Base-by-base conservation (phyloP, 2,113 vertebrate genomes). In the Oreochromis niloticus region DNA sequence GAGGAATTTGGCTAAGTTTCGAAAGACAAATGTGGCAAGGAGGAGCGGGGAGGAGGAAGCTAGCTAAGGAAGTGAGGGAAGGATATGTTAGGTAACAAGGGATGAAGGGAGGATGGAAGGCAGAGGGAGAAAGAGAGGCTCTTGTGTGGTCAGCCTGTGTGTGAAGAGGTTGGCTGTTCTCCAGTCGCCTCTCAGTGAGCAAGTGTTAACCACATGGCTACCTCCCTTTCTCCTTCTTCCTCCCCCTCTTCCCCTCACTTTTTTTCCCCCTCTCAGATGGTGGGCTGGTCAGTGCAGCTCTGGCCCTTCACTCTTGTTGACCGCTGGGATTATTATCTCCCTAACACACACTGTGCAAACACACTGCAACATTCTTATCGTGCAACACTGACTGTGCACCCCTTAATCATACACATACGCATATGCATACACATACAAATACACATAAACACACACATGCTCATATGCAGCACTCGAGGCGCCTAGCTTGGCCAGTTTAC, bases 181-280 rank as follows among this genome's bases (percentile, higher is more conserved):
- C 95, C 95, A 95, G 95, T 95, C 91, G 93, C 94, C 93, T 95
- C 94, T 95, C 94, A 94, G 92, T 95, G 93, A 95, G 94, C 95
- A 94, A 96, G 95, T 95, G 95, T 95, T 95, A 95, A 95, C 95
- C 95, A 95, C 95, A 96, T 95, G 94, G 94, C 95, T 86, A 91
- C 92, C 90, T 94, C 95, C 87, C 91, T 93, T 94, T 92, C 90
- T 87, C 89, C 81, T 91, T 86, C 90, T 81, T 48, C 39, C 88
- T 84, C 87, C 85, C 87, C 66, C 75, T 90, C 86, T 83, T 78
- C 7, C 73, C 73, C 73, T 34, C 73, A 52, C 73, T 78, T 52
- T 84, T 87, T 87, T 80, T 87, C 61, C 89, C 88, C 89, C 88
- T 88, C 90, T 91, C 93, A 93, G 90, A 94, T 87, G 92, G 93